Percentiles rank a stretch among this genome's conserved stretches.
phyloP scores from a whole-genome alignment of 1,140 invertebrate genomes.

The Drosophila seguyi region DNA sequence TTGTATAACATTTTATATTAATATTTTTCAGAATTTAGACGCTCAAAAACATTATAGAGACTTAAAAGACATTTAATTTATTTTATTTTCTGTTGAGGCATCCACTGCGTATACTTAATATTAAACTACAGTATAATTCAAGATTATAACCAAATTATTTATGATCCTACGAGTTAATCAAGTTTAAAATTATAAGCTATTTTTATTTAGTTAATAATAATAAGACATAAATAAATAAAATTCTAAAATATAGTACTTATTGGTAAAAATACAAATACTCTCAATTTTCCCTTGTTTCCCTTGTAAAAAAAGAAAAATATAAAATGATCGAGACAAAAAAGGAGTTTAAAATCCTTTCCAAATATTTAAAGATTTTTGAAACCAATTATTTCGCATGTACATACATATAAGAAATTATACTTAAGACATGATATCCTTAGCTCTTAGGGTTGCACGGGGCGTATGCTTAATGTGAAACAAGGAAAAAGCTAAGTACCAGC shows the following conservation, averaged over 20 bases:
- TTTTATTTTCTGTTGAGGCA: not conserved
- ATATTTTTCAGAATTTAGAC: no score
- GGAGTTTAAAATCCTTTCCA: not conserved
- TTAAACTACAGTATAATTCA: not conserved
- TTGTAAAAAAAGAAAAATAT: not conserved
- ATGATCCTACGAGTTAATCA: not conserved
- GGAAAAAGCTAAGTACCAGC: constrained; percentile 16
- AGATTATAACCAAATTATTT: not conserved
- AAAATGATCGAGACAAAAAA: not conserved
- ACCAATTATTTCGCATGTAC: not conserved
- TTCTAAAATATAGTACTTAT: not conserved
- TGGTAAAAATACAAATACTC: not conserved
- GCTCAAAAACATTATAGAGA: no score
- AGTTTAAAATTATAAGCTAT: no score
- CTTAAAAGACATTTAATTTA: not conserved
- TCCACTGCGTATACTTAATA: not conserved
- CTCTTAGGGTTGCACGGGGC: constrained; percentile 14
- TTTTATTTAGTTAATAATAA: no score
- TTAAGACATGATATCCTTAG: not conserved
- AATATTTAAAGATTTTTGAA: not conserved
- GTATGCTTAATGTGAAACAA: constrained; percentile 56
- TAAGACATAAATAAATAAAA: not conserved
- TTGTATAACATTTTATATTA: no score
- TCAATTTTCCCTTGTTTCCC: no score
- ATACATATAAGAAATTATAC: constrained; percentile 12